These are phyloP conservation scores for Channa striata DNA, from an alignment of 2,797 vertebrate genomes.

Conservation along the genomic window DNA sequence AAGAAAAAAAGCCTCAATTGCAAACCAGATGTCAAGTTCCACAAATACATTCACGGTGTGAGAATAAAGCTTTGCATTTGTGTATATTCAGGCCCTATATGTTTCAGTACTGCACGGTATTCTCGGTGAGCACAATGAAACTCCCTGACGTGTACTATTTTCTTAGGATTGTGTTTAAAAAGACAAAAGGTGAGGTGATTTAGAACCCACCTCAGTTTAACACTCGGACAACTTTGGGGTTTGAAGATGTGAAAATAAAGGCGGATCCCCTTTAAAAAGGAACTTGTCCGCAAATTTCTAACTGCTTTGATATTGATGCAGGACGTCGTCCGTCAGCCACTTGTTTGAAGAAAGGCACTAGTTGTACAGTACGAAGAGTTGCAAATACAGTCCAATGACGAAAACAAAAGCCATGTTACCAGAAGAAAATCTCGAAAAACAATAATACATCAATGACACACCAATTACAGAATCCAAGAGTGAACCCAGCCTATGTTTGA, in stretches of 20 bases:
- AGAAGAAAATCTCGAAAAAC: slow-evolving; percentile 38
- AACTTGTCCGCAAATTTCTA: slow-evolving; percentile 29
- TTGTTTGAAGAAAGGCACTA: slow-evolving; percentile 77
- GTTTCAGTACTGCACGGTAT: slow-evolving; percentile 56
- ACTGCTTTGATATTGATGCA: slow-evolving; percentile 41
- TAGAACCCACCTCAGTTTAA: slow-evolving; percentile 42
- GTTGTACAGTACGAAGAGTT: slow-evolving; percentile 77
- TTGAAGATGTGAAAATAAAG: slow-evolving; percentile 40
- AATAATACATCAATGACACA: slow-evolving; percentile 91
- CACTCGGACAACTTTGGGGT: slow-evolving; percentile 59
- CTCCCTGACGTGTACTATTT: slow-evolving; percentile 74
- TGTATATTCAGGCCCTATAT: slow-evolving; percentile 50
- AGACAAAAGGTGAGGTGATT: slow-evolving; percentile 21
- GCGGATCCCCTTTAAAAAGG: slow-evolving; percentile 34
- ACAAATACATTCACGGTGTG: slow-evolving; percentile 81
- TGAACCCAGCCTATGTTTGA: slow-evolving; percentile 91
- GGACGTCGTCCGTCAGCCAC: slow-evolving; percentile 49
- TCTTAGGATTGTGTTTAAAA: slow-evolving; percentile 64
- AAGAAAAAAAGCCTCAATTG: slow-evolving; percentile 21
- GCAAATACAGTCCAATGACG: slow-evolving; percentile 63
- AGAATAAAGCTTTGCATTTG: slow-evolving; percentile 83
- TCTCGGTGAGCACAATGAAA: slow-evolving; percentile 55
- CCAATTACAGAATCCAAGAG: slow-evolving; percentile 91
- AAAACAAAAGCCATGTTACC: slow-evolving; percentile 63
- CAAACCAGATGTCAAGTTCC: slow-evolving; percentile 38